phyloP scores from a whole-genome alignment of 2,797 vertebrate genomes.

The Hydrocynus forskahlii region DNA sequence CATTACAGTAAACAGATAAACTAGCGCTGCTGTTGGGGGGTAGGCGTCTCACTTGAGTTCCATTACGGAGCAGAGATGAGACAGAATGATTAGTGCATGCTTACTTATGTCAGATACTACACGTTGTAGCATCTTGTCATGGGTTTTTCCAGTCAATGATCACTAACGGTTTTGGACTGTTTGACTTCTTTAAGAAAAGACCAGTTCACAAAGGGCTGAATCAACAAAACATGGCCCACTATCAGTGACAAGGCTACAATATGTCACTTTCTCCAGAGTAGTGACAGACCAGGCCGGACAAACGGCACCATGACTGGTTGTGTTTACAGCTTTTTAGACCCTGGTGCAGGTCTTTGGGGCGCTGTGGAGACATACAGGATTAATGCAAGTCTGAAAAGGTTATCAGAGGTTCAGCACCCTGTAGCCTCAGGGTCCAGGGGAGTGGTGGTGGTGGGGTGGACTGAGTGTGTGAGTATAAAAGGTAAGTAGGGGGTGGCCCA shows the following conservation, averaged over 20 bases:
- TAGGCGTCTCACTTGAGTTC: conserved; percentile 68
- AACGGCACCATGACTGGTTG: conserved; percentile 22
- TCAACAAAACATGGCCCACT: not conserved
- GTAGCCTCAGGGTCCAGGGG: conserved; percentile 15
- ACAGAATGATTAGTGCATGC: conserved; percentile 73
- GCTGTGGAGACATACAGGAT: conserved; percentile 39
- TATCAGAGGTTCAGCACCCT: conserved; percentile 51
- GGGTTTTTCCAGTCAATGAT: conserved; percentile 3
- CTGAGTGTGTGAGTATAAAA: not conserved
- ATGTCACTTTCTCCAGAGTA: not conserved
- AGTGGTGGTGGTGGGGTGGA: conserved; percentile 5
- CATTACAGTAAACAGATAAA: conserved; percentile 84
- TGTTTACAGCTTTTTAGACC: conserved; percentile 30
- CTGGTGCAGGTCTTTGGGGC: conserved; percentile 7
- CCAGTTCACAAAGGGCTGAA: not conserved
- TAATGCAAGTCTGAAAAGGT: conserved; percentile 52
- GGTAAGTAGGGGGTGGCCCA: not conserved
- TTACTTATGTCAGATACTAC: conserved; percentile 45
- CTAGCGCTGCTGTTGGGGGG: conserved; percentile 69
- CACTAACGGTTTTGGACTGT: not conserved
- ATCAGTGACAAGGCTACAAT: not conserved
- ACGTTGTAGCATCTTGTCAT: conserved; percentile 63
- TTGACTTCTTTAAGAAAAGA: not conserved
- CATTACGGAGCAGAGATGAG: conserved; percentile 78
- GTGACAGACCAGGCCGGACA: not conserved